Conservation (phyloP, 2,113 vertebrate species). For the Pachypanchax playfairii region DNA sequence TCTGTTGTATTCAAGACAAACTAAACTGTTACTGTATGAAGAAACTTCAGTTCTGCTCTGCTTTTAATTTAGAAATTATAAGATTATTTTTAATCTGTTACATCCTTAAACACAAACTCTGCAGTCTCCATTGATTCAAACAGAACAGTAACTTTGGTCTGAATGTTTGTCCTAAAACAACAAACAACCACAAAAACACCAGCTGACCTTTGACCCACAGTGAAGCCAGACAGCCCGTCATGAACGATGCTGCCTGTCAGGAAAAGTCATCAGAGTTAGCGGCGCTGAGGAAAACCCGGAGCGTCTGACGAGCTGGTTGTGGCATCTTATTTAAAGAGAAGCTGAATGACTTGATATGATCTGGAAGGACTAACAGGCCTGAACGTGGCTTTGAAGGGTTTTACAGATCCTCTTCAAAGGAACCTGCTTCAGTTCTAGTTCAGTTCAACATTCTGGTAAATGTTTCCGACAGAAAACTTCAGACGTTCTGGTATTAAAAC, state of each 20-base stretch:
- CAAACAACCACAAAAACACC: slow-evolving; percentile 16
- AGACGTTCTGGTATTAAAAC: background rate
- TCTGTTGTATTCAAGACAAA: too few relatives aligned
- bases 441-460: slow-evolving; percentile 30
- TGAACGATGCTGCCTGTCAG: slow-evolving; percentile 57
- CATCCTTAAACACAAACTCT: too few relatives aligned
- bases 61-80: too few relatives aligned
- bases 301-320: slow-evolving; percentile 33
- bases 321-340: background rate
- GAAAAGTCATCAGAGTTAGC: slow-evolving; percentile 73
- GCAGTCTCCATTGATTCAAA: too few relatives aligned
- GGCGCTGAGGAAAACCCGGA: slow-evolving; percentile 24
- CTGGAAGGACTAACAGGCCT: slow-evolving; percentile 24
- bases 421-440: slow-evolving; percentile 6
- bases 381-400: slow-evolving; percentile 22
- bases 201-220: background rate
- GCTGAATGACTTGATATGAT: background rate
- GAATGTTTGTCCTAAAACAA: background rate
- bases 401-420: slow-evolving; percentile 22
- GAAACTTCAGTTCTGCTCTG: too few relatives aligned
- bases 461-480: background rate
- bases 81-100: too few relatives aligned
- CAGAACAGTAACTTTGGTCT: background rate
- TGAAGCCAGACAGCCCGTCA: background rate
- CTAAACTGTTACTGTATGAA: too few relatives aligned